Conservation (phyloP, 2,888 invertebrate species). For the Drosophila prolongata region DNA sequence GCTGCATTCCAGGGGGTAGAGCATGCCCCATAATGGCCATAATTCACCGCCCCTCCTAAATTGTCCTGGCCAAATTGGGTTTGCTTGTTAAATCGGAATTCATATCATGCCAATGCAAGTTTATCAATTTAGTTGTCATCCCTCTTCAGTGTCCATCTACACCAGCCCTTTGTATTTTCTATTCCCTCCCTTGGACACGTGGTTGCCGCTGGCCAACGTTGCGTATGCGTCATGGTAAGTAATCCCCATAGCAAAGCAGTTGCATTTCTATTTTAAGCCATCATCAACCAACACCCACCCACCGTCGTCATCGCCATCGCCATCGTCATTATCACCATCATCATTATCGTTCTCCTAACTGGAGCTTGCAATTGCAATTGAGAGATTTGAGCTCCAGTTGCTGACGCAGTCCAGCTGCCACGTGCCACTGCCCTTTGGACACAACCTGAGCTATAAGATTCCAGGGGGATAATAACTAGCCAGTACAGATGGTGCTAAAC, state of each 20-base stretch:
- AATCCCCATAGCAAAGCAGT: slow-evolving; percentile 26
- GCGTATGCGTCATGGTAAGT: slow-evolving; percentile 54
- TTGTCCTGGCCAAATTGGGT: slow-evolving; percentile 19
- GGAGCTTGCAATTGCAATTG: slow-evolving; percentile 13
- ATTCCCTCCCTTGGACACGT: slow-evolving; percentile 14
- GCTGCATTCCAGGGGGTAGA: slow-evolving; percentile 15
- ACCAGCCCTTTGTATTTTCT: no score
- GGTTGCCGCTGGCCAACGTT: slow-evolving; percentile 17
- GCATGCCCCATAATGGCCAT: slow-evolving; percentile 33
- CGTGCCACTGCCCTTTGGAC: slow-evolving; percentile 36
- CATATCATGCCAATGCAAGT: slow-evolving; percentile 42
- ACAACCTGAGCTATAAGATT: not conserved
- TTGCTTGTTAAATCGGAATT: slow-evolving; percentile 41
- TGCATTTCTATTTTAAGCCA: slow-evolving; percentile 28
- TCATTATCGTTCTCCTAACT: slow-evolving; percentile 8
- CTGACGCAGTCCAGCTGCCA: slow-evolving; percentile 25
- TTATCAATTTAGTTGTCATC: slow-evolving; percentile 47
- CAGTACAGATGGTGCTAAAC: slow-evolving; percentile 1
- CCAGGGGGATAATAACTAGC: not conserved
- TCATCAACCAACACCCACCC: slow-evolving; percentile 4
- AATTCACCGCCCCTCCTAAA: slow-evolving; percentile 24
- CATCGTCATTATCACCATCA: slow-evolving; percentile 11
- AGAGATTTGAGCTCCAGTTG: slow-evolving; percentile 7
- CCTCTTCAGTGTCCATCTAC: not conserved
- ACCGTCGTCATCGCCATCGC: not conserved